phyloP scores from a whole-genome alignment of 1,140 invertebrate species.

The Diabrotica virgifera region DNA sequence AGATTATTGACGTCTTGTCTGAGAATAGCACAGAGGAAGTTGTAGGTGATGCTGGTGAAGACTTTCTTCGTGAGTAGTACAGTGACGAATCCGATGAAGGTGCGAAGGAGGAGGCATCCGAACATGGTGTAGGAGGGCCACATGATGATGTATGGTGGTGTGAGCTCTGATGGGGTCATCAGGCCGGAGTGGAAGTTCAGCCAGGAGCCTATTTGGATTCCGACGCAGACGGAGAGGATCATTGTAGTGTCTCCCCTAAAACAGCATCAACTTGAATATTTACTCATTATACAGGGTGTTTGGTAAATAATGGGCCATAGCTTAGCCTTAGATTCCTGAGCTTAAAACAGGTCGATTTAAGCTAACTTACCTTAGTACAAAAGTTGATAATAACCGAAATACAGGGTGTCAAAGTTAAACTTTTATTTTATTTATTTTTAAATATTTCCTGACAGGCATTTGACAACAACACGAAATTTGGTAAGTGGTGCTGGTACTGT shows the following conservation, averaged over 20 bases:
- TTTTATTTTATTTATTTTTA: too few species aligned
- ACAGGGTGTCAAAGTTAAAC: too few species aligned
- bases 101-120: constrained; percentile 63
- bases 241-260: constrained; percentile 82
- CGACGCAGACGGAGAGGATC: constrained; percentile 77
- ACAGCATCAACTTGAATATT: constrained; percentile 22
- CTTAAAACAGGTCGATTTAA: too few species aligned
- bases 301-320: too few species aligned
- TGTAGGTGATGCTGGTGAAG: constrained; percentile 68
- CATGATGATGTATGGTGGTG: constrained; percentile 70
- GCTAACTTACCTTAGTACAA: too few species aligned
- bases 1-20: constrained; percentile 62
- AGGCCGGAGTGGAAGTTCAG: constrained; percentile 75
- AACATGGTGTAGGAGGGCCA: constrained; percentile 74
- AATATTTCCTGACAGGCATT: too few species aligned
- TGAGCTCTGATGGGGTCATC: constrained; percentile 54
- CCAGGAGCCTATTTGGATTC: constrained; percentile 78
- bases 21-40: constrained; percentile 65
- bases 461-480: too few species aligned
- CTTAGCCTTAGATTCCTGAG: too few species aligned
- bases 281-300: too few species aligned
- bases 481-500: too few species aligned
- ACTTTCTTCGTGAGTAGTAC: constrained; percentile 65
- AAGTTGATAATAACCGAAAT: too few species aligned
- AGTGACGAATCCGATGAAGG: constrained; percentile 69